phyloP scores from a whole-genome alignment of 37 sponge, comb jelly and placozoan genomes.

The Mnemiopsis leidyi region DNA sequence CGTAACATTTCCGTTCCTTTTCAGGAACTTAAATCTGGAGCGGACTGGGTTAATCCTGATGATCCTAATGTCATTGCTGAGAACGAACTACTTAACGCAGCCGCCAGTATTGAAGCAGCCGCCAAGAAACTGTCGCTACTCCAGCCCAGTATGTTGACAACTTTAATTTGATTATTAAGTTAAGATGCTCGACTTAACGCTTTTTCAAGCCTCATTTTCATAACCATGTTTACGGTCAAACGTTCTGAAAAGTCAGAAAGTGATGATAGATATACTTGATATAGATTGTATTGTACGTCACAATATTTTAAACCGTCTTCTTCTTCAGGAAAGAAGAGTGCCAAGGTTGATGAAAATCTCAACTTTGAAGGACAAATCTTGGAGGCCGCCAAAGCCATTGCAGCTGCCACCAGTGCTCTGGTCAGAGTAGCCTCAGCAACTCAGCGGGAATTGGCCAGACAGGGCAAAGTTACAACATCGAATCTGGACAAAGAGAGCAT shows the following conservation, averaged over 20 bases:
- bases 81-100: conserved; percentile 88
- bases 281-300: too few species aligned
- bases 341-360: conserved; percentile 75
- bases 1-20: too few species aligned
- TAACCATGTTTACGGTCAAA: too few species aligned
- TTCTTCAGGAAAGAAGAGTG: conserved; percentile 47
- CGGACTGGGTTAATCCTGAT: conserved; percentile 82
- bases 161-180: too few species aligned
- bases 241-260: too few species aligned
- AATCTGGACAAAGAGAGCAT: conserved; percentile 77
- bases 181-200: too few species aligned
- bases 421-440: conserved; percentile 88
- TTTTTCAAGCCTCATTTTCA: too few species aligned
- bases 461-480: conserved; percentile 72
- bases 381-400: conserved; percentile 90
- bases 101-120: conserved; percentile 93
- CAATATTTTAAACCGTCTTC: neutral
- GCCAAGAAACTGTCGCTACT: conserved; percentile 90
- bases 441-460: conserved; percentile 89
- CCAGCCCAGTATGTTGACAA: conserved; percentile 69
- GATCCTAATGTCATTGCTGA: conserved; percentile 94
- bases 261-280: too few species aligned
- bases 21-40: conserved; percentile 63
- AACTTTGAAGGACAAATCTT: conserved; percentile 95
- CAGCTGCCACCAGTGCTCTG: conserved; percentile 83